Evolutionary conservation across 2,888 invertebrate genomes (phyloP).

Genomic region (Oxycera nigricornis): DNA sequence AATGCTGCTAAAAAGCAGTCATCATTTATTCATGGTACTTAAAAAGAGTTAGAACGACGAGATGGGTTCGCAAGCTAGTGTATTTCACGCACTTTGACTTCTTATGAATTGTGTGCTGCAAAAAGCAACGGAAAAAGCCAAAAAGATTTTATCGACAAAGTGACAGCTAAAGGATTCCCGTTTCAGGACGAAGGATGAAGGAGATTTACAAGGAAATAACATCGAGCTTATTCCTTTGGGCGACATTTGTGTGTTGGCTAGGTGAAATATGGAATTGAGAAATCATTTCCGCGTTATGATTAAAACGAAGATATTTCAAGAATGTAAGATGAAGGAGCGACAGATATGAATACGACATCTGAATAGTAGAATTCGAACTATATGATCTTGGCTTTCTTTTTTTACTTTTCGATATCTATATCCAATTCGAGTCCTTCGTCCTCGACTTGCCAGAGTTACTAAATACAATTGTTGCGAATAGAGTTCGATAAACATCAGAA

Average conservation of each 20-base stretch:
- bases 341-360: no score
- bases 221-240: conserved; percentile 12
- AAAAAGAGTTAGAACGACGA: conserved; percentile 23
- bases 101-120: no score
- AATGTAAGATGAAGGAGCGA: no score
- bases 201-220: conserved; percentile 9
- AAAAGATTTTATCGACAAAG: conserved; percentile 5
- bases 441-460: no score
- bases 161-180: conserved; percentile 10
- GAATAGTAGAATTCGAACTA: no score
- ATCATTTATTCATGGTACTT: conserved; percentile 35
- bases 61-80: not conserved
- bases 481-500: no score
- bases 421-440: no score
- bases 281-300: conserved; percentile 8
- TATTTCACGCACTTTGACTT: not conserved
- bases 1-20: conserved; percentile 28
- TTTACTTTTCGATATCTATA: no score
- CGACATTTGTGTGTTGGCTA: not conserved
- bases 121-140: not conserved
- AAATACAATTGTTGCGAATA: no score
- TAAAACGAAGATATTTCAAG: not conserved
- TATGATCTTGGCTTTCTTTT: no score
- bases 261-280: not conserved
- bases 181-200: conserved; percentile 4